A percentile compares a stretch with the other conserved stretches of the same genome.
Conservation (phyloP, 2,888 invertebrate species). For the Dichetophora obliterata region DNA sequence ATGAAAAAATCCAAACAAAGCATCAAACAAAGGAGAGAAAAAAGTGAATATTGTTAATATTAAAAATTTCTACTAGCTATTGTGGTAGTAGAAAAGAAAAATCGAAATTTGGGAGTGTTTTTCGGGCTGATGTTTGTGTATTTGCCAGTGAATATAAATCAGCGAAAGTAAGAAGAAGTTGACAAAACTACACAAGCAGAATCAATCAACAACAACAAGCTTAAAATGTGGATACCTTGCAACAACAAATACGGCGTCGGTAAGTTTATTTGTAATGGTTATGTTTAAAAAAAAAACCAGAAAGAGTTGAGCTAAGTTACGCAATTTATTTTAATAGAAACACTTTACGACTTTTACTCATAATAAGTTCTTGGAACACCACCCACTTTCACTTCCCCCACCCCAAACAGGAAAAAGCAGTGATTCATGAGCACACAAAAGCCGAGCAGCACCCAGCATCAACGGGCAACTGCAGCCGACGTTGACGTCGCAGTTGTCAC, state of each 20-base stretch:
- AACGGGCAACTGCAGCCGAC: not conserved
- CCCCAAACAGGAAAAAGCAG: not conserved
- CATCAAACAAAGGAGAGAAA: not conserved
- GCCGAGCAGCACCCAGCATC: slow-evolving; percentile 19
- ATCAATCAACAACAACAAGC: slow-evolving; percentile 36
- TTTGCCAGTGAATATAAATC: not conserved
- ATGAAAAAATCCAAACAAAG: not conserved
- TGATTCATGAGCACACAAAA: slow-evolving; percentile 21
- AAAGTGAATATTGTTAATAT: not conserved
- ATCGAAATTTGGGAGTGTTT: slow-evolving; percentile 10
- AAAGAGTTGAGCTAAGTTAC: too few species aligned
- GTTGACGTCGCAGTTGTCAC: not conserved
- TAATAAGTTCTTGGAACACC: slow-evolving; percentile 2
- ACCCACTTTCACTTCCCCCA: slow-evolving; percentile 10
- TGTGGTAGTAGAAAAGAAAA: not conserved
- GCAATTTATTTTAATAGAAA: slow-evolving; percentile 26
- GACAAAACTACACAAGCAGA: slow-evolving; percentile 17
- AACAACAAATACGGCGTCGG: slow-evolving; percentile 70
- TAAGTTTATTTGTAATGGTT: slow-evolving; percentile 52
- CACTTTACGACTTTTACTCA: slow-evolving; percentile 9
- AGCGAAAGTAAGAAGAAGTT: not conserved
- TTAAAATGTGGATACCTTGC: slow-evolving; percentile 69
- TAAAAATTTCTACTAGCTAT: not conserved
- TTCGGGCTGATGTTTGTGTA: slow-evolving; percentile 11
- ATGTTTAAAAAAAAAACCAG: too few species aligned